phyloP scores from a whole-genome alignment of 2,888 invertebrate genomes.

The Mantis religiosa region DNA sequence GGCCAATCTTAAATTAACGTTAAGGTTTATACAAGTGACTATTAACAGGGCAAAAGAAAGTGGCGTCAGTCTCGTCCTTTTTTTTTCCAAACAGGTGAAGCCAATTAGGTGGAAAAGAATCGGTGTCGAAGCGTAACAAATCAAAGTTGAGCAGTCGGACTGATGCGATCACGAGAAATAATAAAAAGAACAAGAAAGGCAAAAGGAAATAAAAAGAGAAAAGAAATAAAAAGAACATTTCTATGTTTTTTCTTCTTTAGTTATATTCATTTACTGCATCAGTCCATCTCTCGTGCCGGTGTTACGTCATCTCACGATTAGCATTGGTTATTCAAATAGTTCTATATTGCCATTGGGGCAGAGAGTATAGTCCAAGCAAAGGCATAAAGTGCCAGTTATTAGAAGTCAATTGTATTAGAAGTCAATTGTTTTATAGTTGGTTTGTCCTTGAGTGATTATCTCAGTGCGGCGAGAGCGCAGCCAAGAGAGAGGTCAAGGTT shows the following conservation, averaged over 20 bases:
- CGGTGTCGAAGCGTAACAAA: slow-evolving; percentile 20
- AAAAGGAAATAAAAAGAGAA: neutral
- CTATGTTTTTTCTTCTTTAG: neutral
- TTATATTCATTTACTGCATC: neutral
- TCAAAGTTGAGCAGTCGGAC: neutral
- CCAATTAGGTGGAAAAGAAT: slow-evolving; percentile 28
- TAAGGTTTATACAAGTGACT: neutral
- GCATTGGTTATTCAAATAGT: neutral
- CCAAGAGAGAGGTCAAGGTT: too few species aligned
- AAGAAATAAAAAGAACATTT: neutral
- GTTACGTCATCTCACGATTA: neutral
- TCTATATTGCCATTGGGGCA: neutral
- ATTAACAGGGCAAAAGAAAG: neutral
- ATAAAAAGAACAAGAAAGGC: neutral
- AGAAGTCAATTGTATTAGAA: too few species aligned
- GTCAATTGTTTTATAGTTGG: too few species aligned
- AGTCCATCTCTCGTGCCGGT: neutral
- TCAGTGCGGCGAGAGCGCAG: too few species aligned
- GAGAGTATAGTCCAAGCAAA: too few species aligned
- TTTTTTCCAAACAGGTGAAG: slow-evolving; percentile 13
- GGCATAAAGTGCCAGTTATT: too few species aligned
- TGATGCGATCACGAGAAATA: neutral
- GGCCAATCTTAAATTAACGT: neutral
- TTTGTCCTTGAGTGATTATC: too few species aligned
- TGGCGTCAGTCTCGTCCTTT: neutral